These are phyloP conservation scores for Tinamus major DNA, from an alignment of 2,797 vertebrate genomes.

Conservation along the genomic window DNA sequence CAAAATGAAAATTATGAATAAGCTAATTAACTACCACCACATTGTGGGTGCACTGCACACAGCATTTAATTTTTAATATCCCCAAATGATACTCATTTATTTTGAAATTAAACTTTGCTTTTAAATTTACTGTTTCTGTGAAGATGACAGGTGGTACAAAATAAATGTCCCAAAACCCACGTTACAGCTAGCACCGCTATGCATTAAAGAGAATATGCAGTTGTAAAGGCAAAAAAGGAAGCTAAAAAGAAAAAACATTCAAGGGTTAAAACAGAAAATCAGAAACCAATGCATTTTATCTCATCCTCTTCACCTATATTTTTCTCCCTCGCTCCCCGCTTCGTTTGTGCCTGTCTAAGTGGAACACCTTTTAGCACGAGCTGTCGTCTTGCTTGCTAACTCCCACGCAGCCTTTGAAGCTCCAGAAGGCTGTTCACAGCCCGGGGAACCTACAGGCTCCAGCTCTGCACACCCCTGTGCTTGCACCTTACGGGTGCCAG, in stretches of 20 bases:
- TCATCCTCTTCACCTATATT: background rate
- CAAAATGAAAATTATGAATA: background rate
- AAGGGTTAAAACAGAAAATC: background rate
- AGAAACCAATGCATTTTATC: background rate
- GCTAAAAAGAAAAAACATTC: background rate
- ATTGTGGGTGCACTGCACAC: background rate
- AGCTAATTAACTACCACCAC: background rate
- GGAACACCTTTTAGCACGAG: background rate
- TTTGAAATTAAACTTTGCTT: too few species aligned
- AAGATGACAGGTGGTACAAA: background rate
- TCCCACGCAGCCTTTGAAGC: background rate
- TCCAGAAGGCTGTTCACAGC: background rate
- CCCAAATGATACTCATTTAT: background rate
- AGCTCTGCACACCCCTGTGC: background rate
- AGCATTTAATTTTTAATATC: background rate
- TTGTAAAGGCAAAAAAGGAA: background rate
- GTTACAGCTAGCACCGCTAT: background rate
- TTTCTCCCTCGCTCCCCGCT: background rate
- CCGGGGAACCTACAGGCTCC: background rate
- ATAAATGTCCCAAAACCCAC: background rate
- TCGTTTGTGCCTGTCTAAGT: background rate
- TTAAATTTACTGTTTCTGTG: background rate
- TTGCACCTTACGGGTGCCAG: background rate
- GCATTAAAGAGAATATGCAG: background rate
- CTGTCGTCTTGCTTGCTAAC: background rate